Evolutionary conservation across 2,113 vertebrate species (phyloP), one percentile per base, ranked within the genome.

Genomic region (Cheilinus undulatus): DNA sequence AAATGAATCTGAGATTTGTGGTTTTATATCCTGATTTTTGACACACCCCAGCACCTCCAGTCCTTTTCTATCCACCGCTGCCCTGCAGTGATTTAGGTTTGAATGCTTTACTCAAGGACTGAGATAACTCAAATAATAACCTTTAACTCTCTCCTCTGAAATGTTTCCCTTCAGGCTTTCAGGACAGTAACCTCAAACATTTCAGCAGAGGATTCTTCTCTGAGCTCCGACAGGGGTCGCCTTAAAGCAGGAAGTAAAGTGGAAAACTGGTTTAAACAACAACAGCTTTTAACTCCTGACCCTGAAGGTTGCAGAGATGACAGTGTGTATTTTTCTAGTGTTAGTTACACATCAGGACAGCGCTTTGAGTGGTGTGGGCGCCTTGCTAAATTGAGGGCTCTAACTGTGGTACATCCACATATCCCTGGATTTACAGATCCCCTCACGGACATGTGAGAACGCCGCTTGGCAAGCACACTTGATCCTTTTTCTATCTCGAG

Each of bases 381-480:
- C 38, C 14, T 50, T 3, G 14, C 32, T 53, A 17, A 69, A 36
- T 22, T 73, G 30, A n/a, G 22, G 60, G 48, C 57, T 66, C 40
- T 32, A 11, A 27, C 36, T 51, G 23, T 14, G 26, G 68, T 36
- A 14, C 54, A 22, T 54, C 46, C 77, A 40, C 74, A 78, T 27
- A 80, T 82, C 76, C 61, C 48, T 45, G 82, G 85, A 77, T 85
- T 84, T 84, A 73, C 64, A 58, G 72, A 51, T 73, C 45, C 57
- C 59, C 48, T 34, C 13, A 1, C 7, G 3, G 66, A 69, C 53
- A n/a, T 61, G 46, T 34, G 56, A 61, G 69, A 7, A 32, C 3
- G 23, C 58, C 17, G 2, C 48, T 72, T 23, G 2, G 34, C 58
- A 46, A 76, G 63, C 34, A 59, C 68, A 40, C 57, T 74, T 77